Conservation (phyloP, 2,888 invertebrate species). For the Encarsia formosa region DNA sequence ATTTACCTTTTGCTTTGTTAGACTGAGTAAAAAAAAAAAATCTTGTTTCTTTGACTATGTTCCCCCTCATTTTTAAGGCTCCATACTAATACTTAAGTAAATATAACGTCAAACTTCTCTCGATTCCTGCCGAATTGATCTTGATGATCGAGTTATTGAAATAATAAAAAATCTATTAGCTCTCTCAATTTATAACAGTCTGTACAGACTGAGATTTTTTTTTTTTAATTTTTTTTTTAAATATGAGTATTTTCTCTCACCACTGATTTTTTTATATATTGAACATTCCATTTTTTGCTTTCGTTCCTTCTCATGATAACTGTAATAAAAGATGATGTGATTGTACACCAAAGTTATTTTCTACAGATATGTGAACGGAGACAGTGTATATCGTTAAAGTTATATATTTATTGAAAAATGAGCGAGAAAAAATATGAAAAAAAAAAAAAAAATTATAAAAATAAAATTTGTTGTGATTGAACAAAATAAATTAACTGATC, state of each 20-base stretch:
- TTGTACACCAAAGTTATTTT: too few species aligned
- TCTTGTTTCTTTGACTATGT: constrained; percentile 26
- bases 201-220: too few species aligned
- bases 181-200: too few species aligned
- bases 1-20: constrained; percentile 16
- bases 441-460: constrained; percentile 5
- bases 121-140: constrained; percentile 27
- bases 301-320: too few species aligned
- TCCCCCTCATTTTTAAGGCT: constrained; percentile 17
- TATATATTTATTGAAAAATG: constrained; percentile 4
- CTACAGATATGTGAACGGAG: not conserved
- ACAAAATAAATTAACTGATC: constrained; percentile 7
- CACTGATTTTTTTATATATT: too few species aligned
- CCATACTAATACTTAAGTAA: constrained; percentile 10
- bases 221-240: too few species aligned
- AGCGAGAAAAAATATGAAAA: not conserved
- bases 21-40: constrained; percentile 23
- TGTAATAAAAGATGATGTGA: too few species aligned
- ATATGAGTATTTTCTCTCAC: too few species aligned
- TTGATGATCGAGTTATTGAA: constrained; percentile 6
- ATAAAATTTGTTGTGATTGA: constrained; percentile 7
- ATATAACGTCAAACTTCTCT: constrained; percentile 25
- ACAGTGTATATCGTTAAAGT: constrained; percentile 6
- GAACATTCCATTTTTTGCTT: too few species aligned
- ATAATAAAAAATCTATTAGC: too few species aligned